A percentile compares a stretch with the other conserved stretches of the same genome.
These are phyloP conservation scores for Pheosia tremula DNA, from an alignment of 2,888 invertebrate genomes.

Conservation along the genomic window DNA sequence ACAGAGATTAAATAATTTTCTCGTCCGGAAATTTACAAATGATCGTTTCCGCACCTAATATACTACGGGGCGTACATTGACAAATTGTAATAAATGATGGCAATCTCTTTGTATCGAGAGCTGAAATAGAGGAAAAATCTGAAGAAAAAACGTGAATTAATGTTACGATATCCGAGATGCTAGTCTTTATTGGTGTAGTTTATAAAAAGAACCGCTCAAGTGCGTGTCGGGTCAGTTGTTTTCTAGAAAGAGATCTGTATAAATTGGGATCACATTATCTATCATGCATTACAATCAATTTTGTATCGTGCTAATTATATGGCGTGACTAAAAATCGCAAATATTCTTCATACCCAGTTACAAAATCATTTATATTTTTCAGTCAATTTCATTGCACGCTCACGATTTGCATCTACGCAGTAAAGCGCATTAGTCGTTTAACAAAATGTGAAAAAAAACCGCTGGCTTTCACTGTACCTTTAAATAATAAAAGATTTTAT, in stretches of 20 bases:
- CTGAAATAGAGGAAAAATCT: constrained; percentile 12
- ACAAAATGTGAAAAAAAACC: constrained; percentile 1
- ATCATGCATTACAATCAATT: neutral
- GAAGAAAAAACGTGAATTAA: constrained; percentile 8
- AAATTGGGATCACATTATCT: no score
- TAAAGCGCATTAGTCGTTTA: constrained; percentile 1
- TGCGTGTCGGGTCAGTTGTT: no score
- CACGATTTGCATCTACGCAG: neutral
- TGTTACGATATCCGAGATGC: neutral
- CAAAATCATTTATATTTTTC: neutral
- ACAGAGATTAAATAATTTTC: no score
- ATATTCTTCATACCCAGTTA: neutral
- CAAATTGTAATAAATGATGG: constrained; percentile 19
- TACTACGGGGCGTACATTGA: constrained; percentile 16
- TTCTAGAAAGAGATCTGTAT: no score
- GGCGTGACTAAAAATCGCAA: neutral
- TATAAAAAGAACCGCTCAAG: no score
- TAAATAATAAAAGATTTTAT: neutral
- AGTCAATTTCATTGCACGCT: neutral
- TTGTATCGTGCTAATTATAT: neutral
- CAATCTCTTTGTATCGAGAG: constrained; percentile 19
- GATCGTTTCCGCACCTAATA: constrained; percentile 6
- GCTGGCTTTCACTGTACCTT: constrained; percentile 11
- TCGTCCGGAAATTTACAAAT: constrained; percentile 7
- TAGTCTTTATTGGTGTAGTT: neutral